phyloP scores from a whole-genome alignment of 2,797 vertebrate genomes.

The Gallinago stenura region DNA sequence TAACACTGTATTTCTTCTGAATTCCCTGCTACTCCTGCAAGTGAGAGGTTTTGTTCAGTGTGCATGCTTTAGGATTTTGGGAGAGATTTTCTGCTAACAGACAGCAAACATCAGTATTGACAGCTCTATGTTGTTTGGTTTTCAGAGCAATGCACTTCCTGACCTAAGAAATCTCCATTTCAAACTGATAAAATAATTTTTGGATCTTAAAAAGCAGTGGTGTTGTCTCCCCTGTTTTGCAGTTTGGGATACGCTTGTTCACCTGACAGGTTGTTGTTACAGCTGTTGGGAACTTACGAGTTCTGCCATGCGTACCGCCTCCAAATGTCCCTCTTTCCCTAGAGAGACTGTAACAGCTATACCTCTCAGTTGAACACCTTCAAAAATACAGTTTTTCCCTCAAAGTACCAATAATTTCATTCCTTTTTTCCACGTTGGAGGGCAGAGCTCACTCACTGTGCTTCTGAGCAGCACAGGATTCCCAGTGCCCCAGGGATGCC shows the following conservation, averaged over 20 bases:
- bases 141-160: background rate
- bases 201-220: background rate
- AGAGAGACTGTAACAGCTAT: background rate
- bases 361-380: background rate
- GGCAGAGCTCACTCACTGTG: accelerated
- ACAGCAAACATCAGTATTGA: background rate
- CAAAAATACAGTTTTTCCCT: background rate
- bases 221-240: background rate
- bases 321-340: background rate
- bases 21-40: background rate
- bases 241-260: background rate
- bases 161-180: background rate
- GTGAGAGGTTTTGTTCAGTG: background rate
- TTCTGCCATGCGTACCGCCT: background rate
- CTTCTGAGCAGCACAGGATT: background rate
- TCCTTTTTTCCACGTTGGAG: background rate
- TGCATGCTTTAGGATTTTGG: background rate
- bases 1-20: background rate
- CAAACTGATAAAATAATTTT: background rate
- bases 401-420: background rate
- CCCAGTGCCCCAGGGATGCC: background rate
- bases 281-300: background rate
- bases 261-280: background rate
- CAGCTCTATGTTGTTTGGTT: background rate
- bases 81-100: background rate